A percentile compares a stretch with the other conserved stretches of the same genome.
These are phyloP conservation scores for Coptodon rendalli DNA, from an alignment of 2,113 vertebrate genomes.

Conservation along the genomic window DNA sequence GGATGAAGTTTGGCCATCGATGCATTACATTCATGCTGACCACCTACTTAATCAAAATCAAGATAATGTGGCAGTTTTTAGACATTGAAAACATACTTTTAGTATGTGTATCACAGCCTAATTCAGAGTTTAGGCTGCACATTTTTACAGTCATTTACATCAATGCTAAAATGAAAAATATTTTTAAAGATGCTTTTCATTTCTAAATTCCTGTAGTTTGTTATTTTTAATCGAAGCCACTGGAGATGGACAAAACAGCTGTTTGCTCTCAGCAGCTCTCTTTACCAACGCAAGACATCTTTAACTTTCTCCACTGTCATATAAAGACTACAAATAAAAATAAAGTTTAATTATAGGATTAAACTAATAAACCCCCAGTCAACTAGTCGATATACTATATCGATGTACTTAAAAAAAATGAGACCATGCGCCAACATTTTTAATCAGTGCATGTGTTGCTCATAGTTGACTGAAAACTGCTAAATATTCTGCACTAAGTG, in stretches of 20 bases:
- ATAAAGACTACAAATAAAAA: background rate
- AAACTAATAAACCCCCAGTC: background rate
- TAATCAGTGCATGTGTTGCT: background rate
- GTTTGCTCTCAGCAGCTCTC: background rate
- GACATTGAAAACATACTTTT: background rate
- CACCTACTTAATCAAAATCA: background rate
- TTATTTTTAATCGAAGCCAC: background rate
- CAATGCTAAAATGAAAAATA: background rate
- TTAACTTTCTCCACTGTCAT: background rate
- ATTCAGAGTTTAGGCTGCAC: background rate
- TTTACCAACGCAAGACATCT: background rate
- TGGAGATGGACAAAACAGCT: background rate
- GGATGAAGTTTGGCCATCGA: background rate
- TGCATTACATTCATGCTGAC: background rate
- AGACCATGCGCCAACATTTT: rapidly evolving
- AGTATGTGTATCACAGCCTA: background rate
- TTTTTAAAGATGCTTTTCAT: background rate
- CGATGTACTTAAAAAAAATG: background rate
- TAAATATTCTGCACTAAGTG: background rate
- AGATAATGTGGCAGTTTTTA: background rate
- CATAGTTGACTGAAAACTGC: background rate
- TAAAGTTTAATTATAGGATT: background rate
- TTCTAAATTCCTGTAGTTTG: background rate
- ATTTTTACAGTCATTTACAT: background rate
- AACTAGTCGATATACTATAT: background rate